A percentile compares a stretch with the other conserved stretches of the same genome.
These are phyloP conservation scores for Crotophaga sulcirostris DNA, from an alignment of 2,113 vertebrate genomes.

Conservation along the genomic window DNA sequence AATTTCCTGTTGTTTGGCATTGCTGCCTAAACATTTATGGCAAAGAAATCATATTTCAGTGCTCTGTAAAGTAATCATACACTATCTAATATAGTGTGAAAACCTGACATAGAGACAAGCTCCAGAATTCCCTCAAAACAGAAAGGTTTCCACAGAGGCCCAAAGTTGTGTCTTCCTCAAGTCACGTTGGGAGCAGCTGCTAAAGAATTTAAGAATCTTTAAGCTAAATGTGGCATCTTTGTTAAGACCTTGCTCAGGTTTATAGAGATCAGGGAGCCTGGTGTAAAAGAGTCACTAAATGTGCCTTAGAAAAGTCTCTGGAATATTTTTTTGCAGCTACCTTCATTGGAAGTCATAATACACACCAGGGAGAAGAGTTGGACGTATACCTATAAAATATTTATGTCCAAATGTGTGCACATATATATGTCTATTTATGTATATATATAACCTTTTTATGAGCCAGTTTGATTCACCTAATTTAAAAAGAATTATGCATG, in stretches of 20 bases:
- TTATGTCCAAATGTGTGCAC: not conserved
- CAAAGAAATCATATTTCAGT: not conserved
- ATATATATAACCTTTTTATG: not conserved
- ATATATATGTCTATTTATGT: not conserved
- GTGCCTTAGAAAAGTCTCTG: not conserved
- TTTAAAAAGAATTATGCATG: not conserved
- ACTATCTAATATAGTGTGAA: not conserved
- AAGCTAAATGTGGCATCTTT: not conserved
- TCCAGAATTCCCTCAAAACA: not conserved
- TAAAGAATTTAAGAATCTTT: not conserved
- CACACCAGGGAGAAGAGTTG: not conserved
- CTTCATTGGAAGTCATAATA: not conserved
- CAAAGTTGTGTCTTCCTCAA: not conserved
- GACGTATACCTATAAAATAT: not conserved
- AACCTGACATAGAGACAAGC: not conserved
- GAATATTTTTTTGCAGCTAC: not conserved
- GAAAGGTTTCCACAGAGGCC: not conserved
- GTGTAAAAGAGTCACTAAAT: not conserved
- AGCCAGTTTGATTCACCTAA: not conserved
- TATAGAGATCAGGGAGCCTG: not conserved
- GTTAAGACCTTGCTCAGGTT: not conserved
- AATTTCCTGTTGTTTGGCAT: not conserved
- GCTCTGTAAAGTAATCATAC: not conserved
- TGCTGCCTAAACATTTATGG: not conserved
- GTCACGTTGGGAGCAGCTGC: not conserved